These are phyloP conservation scores for Choloepus hoffmanni DNA, from an alignment of 2,113 vertebrate species.

Conservation along the genomic window DNA sequence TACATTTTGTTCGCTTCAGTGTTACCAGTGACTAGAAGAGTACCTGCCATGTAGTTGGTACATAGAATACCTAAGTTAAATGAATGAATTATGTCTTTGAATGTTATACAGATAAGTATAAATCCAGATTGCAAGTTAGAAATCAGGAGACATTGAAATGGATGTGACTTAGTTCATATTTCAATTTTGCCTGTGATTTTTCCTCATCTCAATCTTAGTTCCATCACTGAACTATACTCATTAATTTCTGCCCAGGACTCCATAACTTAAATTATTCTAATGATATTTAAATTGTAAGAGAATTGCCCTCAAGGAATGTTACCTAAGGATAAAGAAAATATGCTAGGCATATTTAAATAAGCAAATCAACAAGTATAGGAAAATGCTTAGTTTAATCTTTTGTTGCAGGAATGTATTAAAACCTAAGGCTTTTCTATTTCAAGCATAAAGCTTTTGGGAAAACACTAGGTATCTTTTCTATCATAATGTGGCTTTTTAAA, in stretches of 20 bases:
- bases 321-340: neutral
- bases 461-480: neutral
- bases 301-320: neutral
- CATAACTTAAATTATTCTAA: neutral
- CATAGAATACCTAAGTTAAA: neutral
- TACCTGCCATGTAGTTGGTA: neutral
- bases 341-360: neutral
- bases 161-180: neutral
- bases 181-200: neutral
- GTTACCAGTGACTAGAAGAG: neutral
- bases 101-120: neutral
- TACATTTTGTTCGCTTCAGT: neutral
- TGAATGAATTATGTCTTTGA: neutral
- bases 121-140: neutral
- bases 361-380: neutral
- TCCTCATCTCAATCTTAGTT: neutral
- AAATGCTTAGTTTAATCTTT: neutral
- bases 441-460: neutral
- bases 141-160: neutral
- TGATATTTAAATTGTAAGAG: neutral
- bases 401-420: neutral
- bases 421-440: neutral
- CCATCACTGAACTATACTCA: neutral
- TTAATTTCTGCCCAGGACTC: neutral
- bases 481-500: neutral